Base-by-base conservation (phyloP, 2,888 invertebrate species). In the Pristionchus mayeri region DNA sequence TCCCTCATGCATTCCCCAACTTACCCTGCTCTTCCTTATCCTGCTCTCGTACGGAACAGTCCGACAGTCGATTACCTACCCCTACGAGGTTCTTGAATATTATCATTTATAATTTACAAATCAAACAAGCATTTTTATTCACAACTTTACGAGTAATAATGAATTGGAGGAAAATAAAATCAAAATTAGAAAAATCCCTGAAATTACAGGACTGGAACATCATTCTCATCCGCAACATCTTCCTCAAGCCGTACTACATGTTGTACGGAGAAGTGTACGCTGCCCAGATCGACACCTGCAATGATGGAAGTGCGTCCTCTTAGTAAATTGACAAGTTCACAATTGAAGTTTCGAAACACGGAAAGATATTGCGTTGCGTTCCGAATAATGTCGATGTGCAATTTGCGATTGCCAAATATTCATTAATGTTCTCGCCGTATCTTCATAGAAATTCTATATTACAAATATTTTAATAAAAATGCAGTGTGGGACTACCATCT, bases 231-330 rank as follows among this genome's bases (percentile, higher is more conserved):
- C 95, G 97, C 94, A 96, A 98, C 94, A 96, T 98, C 87, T 97
- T 97, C 94, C 96, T 96, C 94, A 97, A 98, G 94, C 98, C 95
- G 2, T 99, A 99, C 94, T 98, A 98, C 94, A 99, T 98, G 98
- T 95, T 99, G 94, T 99, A 99, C 94, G 98, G 99, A 92, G 98
- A 99, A 94, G 94, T 98, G 90, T 98, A 98, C 94, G 98, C 98
- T 52, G 96, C 96, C 92, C 96, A 96, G 92, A 98, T 98, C 93
- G 97, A 98, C 94, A 89, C 88, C 11, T 92, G 92, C 82, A 92
- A 91, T 30, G 92, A 92, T 84, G 90, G 91, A 87, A 88, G 90
- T 90, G 2, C 30, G 81, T 52, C 3, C 13, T 44, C n/a, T 44
- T 44, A 9, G n/a, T 27, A 57, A 60, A 34, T 34, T 67, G 6